Conservation (phyloP, 2,888 invertebrate genomes). For the Drosophila phalerata region DNA sequence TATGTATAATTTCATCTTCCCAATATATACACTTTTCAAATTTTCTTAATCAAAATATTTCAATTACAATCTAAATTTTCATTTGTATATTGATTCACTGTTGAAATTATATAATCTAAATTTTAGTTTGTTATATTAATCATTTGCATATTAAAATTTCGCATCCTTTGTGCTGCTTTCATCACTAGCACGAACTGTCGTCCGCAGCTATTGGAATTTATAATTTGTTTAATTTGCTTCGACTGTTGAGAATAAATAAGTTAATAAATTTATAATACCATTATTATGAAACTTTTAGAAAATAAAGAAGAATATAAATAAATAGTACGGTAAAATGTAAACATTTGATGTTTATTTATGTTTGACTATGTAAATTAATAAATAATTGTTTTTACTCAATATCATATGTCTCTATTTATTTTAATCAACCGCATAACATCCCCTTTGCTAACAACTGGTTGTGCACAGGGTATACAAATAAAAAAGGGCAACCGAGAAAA, state of each 20-base stretch:
- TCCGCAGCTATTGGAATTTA: background rate
- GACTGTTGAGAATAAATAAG: background rate
- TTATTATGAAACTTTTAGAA: background rate
- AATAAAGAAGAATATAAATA: too few relatives aligned
- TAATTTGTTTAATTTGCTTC: background rate
- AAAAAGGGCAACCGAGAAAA: slow-evolving; percentile 49
- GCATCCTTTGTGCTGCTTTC: too few relatives aligned
- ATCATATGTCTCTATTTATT: background rate
- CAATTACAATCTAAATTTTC: background rate
- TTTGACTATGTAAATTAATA: background rate
- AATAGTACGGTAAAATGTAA: too few relatives aligned
- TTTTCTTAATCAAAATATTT: background rate
- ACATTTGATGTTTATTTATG: background rate
- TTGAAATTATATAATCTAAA: too few relatives aligned
- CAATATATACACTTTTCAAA: background rate
- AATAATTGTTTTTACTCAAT: background rate
- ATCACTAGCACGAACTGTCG: too few relatives aligned
- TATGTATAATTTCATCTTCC: too few relatives aligned
- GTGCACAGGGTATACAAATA: slow-evolving; percentile 28
- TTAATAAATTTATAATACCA: background rate
- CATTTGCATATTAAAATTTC: too few relatives aligned
- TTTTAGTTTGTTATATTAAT: too few relatives aligned
- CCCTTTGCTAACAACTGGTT: background rate
- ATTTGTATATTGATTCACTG: background rate
- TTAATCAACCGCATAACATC: background rate